Evolutionary conservation across 2,797 vertebrate genomes (phyloP).

Genomic region (Enoplosus armatus): DNA sequence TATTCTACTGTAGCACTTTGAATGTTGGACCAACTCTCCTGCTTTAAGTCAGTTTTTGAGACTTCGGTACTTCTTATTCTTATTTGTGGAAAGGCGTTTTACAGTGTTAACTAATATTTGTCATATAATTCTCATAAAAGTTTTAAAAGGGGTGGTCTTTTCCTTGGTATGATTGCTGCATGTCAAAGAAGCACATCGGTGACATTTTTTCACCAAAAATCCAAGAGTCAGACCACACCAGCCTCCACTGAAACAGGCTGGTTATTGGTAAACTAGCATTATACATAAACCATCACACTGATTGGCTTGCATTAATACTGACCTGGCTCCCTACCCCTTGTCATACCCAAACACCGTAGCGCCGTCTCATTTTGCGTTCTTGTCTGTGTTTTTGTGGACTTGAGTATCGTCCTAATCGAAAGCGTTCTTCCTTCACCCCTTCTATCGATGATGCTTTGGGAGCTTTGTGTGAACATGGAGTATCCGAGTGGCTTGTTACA

Average conservation of each 20-base stretch:
- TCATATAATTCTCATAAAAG: neutral
- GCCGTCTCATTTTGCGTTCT: neutral
- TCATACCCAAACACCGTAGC: neutral
- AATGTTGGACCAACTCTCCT: slow-evolving; percentile 29
- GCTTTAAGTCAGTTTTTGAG: slow-evolving; percentile 22
- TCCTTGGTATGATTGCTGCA: neutral
- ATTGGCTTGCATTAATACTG: neutral
- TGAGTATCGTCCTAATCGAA: no score
- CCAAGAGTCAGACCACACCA: neutral
- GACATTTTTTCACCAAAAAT: neutral
- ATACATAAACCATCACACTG: neutral
- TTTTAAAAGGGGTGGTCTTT: neutral
- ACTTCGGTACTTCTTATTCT: neutral
- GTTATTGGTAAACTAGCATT: neutral
- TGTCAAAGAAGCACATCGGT: neutral
- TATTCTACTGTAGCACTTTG: slow-evolving; percentile 30
- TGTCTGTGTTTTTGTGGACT: neutral
- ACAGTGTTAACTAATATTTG: neutral
- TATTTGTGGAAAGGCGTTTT: neutral
- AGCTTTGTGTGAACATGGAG: neutral
- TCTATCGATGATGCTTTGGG: no score
- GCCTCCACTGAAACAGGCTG: neutral
- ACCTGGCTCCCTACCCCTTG: no score
- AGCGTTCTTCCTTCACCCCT: neutral
- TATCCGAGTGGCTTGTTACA: neutral